These are phyloP conservation scores for Nothoprocta perdicaria DNA, from an alignment of 2,113 vertebrate species.

Conservation along the genomic window DNA sequence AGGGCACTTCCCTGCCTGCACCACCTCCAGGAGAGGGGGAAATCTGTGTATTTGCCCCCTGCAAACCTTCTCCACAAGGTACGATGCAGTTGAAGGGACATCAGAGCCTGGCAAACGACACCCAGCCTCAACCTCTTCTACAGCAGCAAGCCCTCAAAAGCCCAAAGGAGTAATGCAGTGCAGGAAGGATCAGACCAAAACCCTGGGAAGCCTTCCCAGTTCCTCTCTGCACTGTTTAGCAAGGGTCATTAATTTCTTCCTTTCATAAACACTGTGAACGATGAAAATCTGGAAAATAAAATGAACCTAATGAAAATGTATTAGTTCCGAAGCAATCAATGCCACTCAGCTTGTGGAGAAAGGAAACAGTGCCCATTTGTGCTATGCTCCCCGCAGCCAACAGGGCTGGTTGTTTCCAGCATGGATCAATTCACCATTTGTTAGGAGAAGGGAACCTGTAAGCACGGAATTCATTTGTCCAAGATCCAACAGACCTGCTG, in stretches of 20 bases:
- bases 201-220: constrained; percentile 13
- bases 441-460: constrained; percentile 30
- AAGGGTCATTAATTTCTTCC: constrained; percentile 40
- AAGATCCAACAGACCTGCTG: constrained; percentile 9
- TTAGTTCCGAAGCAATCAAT: constrained; percentile 50
- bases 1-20: background rate
- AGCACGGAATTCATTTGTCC: background rate
- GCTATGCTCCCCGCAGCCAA: constrained; percentile 4
- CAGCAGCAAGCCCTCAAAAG: background rate
- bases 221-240: background rate
- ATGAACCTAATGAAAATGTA: constrained; percentile 59
- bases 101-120: accelerated
- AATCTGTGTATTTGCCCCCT: background rate
- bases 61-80: background rate
- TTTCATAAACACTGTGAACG: constrained; percentile 53
- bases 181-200: background rate
- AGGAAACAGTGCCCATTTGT: constrained; percentile 23
- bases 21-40: background rate
- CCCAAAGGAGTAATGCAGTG: background rate
- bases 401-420: constrained; percentile 45
- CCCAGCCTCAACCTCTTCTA: background rate
- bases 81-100: accelerated
- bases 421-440: constrained; percentile 33
- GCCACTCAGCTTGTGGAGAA: background rate
- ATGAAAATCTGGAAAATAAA: constrained; percentile 57